Evolutionary conservation across 2,797 vertebrate genomes (phyloP), one percentile per base, ranked within the genome.

Genomic region (Phoebastria nigripes): DNA sequence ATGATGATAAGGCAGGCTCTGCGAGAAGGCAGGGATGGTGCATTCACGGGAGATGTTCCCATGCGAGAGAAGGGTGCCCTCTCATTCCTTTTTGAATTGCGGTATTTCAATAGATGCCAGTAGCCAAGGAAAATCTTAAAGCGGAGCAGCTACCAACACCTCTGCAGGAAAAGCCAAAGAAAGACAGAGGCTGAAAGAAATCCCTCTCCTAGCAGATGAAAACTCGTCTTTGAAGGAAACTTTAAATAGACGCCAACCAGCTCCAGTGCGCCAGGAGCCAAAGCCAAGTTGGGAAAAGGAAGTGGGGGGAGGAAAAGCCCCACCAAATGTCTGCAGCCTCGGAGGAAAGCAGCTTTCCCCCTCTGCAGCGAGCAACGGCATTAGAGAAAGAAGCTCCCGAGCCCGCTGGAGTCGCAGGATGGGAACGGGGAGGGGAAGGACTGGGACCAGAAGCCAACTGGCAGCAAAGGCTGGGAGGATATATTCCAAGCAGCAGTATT

Each of bases 181-280:
- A 91, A 95, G 89, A 22, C 76, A 93, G 67, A 66, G 78, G 49
- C 88, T 89, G 93, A 88, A 95, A 93, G 87, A 83, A 88, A 80
- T 80, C 62, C 13, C 58, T 91, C 61, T 94, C 52, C 21, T 80
- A 93, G 72, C 92, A 78, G 88, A 93, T 94, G 86, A 94, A 94
- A 90, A 90, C 95, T 96, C 44, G 0, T 66, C 94, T 98, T 97
- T 97, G 96, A 97, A 97, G 95, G 94, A 83, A 96, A 94, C 94
- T 96, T 97, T 87, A 93, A 94, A 94, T 82, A 95, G 91, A 96
- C n/a, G 55, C 87, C 79, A 95, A 94, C 87, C 80, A 94, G 94
- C 93, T 94, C 70, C 70, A 79, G 74, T 3, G 5, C 24, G 46
- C 88, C 31, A 33, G 73, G 62, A 94, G 95, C 96, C 93, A 54